phyloP scores from a whole-genome alignment of 2,888 invertebrate genomes.

The Eupithecia subumbrata region DNA sequence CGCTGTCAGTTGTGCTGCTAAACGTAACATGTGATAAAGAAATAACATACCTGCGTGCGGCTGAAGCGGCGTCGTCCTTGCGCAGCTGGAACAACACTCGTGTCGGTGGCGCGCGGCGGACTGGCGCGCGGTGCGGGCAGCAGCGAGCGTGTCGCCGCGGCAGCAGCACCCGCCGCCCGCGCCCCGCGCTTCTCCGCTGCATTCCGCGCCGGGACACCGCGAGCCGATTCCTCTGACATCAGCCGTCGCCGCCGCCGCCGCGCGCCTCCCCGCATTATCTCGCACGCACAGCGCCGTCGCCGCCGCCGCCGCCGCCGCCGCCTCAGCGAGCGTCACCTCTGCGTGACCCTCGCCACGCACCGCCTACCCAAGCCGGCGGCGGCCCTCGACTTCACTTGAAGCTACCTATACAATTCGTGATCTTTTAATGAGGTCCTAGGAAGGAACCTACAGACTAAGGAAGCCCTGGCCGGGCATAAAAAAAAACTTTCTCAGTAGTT shows the following conservation, averaged over 20 bases:
- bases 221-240: constrained; percentile 68
- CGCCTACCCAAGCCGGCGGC: constrained; percentile 36
- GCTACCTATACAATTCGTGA: constrained; percentile 12
- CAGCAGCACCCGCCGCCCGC: constrained; percentile 73
- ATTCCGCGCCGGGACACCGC: constrained; percentile 63
- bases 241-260: constrained; percentile 63
- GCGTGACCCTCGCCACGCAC: constrained; percentile 66
- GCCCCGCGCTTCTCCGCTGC: constrained; percentile 71
- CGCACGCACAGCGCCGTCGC: constrained; percentile 60
- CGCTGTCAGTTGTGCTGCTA: constrained; percentile 34
- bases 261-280: constrained; percentile 64
- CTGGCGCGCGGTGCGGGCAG: constrained; percentile 69
- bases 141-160: constrained; percentile 68
- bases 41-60: constrained; percentile 72
- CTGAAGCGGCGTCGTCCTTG: constrained; percentile 59
- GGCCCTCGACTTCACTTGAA: constrained; percentile 8
- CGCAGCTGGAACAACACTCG: constrained; percentile 72
- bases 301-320: constrained; percentile 51
- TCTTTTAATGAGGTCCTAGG: neutral
- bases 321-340: constrained; percentile 63
- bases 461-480: neutral
- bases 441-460: neutral
- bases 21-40: constrained; percentile 57
- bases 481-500: too few relatives aligned
- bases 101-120: constrained; percentile 81